Conservation (phyloP, 2,888 invertebrate species). For the Acleris holmiana region DNA sequence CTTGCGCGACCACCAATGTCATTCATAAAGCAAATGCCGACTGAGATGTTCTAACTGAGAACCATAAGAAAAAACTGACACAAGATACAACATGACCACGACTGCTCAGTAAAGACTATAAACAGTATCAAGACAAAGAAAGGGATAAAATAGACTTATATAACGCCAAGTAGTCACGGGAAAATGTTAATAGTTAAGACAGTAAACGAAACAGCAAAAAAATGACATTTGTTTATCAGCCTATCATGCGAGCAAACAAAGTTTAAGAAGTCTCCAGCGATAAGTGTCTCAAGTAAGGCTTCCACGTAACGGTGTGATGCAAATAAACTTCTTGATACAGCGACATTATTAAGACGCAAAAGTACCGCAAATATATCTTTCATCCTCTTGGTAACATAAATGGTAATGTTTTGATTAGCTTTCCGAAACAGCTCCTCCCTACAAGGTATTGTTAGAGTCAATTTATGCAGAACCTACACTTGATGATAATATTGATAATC, state of each 20-base stretch:
- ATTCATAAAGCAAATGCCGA: neutral
- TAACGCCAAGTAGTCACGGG: neutral
- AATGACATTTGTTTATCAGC: conserved; percentile 50
- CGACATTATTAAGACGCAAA: conserved; percentile 23
- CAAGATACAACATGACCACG: no score
- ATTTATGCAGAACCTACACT: conserved; percentile 21
- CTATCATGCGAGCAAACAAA: conserved; percentile 51
- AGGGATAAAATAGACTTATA: neutral
- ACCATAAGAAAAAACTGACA: no score
- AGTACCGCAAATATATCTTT: conserved; percentile 12
- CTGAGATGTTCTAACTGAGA: no score
- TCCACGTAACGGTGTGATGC: conserved; percentile 40
- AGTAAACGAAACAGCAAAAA: conserved; percentile 16
- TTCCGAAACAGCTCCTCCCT: neutral
- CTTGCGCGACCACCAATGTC: conserved; percentile 3
- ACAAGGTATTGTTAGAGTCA: conserved; percentile 3
- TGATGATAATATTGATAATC: conserved; percentile 20
- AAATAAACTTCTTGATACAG: conserved; percentile 42
- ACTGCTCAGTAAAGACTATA: no score
- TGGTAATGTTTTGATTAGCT: conserved; percentile 14
- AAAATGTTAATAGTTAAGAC: neutral
- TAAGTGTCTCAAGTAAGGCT: conserved; percentile 41
- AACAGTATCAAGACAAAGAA: neutral
- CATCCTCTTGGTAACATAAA: neutral
- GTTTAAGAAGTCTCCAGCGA: conserved; percentile 36